Evolutionary conservation across 2,888 invertebrate species (phyloP).

Genomic region (Scaptomyza cyrtandrae): DNA sequence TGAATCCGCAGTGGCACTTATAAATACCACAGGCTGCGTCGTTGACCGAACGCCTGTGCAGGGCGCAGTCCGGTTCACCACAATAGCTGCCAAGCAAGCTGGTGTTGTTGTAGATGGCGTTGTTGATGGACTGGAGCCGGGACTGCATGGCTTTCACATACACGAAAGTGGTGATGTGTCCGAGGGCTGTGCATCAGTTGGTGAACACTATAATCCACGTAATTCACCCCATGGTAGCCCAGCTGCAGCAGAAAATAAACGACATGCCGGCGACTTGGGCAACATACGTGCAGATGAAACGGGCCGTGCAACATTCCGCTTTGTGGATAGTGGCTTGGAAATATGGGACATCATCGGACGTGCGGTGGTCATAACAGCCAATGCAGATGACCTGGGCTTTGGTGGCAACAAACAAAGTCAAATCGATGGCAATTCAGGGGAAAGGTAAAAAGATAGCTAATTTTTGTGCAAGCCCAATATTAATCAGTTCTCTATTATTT

Average conservation of each 20-base stretch:
- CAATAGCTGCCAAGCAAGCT: constrained; percentile 80
- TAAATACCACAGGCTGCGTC: constrained; percentile 85
- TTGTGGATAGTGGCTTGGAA: constrained; percentile 87
- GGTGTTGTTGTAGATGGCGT: constrained; percentile 93
- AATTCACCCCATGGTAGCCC: constrained; percentile 86
- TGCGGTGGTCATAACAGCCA: constrained; percentile 89
- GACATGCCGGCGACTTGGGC: constrained; percentile 89
- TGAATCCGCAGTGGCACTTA: constrained; percentile 90
- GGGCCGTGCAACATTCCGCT: constrained; percentile 88
- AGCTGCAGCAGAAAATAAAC: constrained; percentile 82
- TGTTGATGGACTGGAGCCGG: constrained; percentile 90
- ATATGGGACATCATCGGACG: constrained; percentile 91
- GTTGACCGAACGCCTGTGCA: constrained; percentile 85
- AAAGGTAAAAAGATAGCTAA: constrained; percentile 84
- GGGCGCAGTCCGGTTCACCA: constrained; percentile 91
- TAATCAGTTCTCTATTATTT: not conserved
- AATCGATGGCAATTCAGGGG: constrained; percentile 88
- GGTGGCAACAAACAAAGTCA: constrained; percentile 86
- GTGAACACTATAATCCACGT: constrained; percentile 87
- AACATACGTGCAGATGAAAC: constrained; percentile 87
- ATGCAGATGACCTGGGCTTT: constrained; percentile 87
- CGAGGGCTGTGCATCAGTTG: constrained; percentile 86
- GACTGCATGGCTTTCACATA: constrained; percentile 85
- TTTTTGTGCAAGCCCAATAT: not conserved
- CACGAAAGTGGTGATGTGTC: constrained; percentile 92